phyloP scores from a whole-genome alignment of 2,888 invertebrate genomes.

The Germaria angustata region DNA sequence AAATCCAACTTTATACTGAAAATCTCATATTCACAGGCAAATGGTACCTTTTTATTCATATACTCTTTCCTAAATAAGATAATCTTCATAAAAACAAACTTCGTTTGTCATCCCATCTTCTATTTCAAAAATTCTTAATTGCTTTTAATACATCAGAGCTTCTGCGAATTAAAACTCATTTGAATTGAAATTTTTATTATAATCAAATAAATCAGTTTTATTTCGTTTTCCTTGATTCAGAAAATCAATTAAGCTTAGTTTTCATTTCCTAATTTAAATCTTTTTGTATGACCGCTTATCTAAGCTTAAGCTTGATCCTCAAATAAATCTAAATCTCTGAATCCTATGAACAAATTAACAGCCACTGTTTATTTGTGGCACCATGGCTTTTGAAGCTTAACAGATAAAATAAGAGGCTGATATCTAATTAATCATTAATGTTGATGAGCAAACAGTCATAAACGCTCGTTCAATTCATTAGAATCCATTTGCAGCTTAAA shows the following conservation, averaged over 20 bases:
- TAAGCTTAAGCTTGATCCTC: background rate
- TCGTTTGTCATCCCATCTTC: too few relatives aligned
- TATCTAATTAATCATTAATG: slow-evolving; percentile 52
- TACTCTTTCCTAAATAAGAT: too few relatives aligned
- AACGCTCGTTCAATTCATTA: slow-evolving; percentile 55
- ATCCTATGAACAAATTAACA: background rate
- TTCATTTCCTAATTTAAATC: background rate
- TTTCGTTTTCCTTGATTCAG: background rate
- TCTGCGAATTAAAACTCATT: too few relatives aligned
- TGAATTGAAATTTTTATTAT: too few relatives aligned
- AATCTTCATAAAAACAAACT: too few relatives aligned
- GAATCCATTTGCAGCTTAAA: slow-evolving; percentile 27
- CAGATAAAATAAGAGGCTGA: background rate
- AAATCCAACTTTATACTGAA: too few relatives aligned
- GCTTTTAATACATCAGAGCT: too few relatives aligned
- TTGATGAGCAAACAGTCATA: slow-evolving; percentile 53
- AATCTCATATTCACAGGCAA: too few relatives aligned
- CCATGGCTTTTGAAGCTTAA: slow-evolving; percentile 4
- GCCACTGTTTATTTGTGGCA: background rate
- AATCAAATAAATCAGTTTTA: background rate
- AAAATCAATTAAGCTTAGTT: background rate
- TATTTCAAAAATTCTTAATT: too few relatives aligned
- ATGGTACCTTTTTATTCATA: too few relatives aligned
- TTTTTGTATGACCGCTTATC: background rate
- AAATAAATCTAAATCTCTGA: background rate